A percentile compares a stretch with the other conserved stretches of the same genome.
Conservation (phyloP, 1,140 invertebrate genomes). For the Eupristina koningsbergeri region DNA sequence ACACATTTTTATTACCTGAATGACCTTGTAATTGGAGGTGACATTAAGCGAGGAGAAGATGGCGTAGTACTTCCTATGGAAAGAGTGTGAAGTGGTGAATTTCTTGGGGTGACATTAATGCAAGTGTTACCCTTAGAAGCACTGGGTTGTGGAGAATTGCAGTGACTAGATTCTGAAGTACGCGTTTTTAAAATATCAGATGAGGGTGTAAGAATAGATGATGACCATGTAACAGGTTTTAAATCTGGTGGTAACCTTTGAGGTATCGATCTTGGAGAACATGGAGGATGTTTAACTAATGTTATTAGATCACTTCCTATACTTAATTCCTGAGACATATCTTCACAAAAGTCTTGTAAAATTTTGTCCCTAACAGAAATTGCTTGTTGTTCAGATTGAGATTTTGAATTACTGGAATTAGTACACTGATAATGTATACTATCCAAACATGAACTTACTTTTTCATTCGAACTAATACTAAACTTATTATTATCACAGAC, state of each 20-base stretch:
- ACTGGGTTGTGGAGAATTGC: constrained; percentile 65
- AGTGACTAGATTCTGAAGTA: constrained; percentile 69
- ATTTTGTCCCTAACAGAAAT: constrained; percentile 71
- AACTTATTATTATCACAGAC: constrained; percentile 69
- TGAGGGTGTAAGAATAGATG: constrained; percentile 64
- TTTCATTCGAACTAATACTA: constrained; percentile 60
- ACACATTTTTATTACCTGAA: constrained; percentile 54
- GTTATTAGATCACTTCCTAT: constrained; percentile 70
- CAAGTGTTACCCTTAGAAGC: constrained; percentile 60
- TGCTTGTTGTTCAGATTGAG: constrained; percentile 60
- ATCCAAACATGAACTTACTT: constrained; percentile 62
- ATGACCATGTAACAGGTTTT: constrained; percentile 62
- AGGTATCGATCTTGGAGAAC: constrained; percentile 68
- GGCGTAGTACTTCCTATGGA: constrained; percentile 66
- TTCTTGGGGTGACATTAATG: constrained; percentile 62
- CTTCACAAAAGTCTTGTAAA: constrained; percentile 71
- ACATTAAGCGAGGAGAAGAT: constrained; percentile 68
- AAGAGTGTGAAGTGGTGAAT: constrained; percentile 65
- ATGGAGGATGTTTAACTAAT: constrained; percentile 69
- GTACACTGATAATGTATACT: constrained; percentile 59
- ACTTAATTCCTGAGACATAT: constrained; percentile 68
- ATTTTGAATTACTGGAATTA: constrained; percentile 49
- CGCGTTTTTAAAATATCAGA: constrained; percentile 69
- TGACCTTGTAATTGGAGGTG: constrained; percentile 64
- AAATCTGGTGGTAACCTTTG: constrained; percentile 68